Base-by-base conservation (phyloP, 30 jellyfish, hydroid and myxozoan genomes). In the Aurelia coerulea region DNA sequence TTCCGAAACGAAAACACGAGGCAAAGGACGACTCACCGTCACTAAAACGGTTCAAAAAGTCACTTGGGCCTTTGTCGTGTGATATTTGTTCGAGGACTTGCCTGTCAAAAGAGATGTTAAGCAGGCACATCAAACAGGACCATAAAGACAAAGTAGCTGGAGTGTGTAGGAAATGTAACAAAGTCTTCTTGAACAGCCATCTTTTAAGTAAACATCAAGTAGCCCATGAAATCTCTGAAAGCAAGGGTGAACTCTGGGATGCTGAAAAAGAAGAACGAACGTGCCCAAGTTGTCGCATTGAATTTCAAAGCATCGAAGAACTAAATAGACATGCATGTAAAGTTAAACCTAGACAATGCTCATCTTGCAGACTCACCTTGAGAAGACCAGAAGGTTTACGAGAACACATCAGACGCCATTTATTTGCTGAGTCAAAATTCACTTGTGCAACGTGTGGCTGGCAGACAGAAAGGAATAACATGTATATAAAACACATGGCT, bases 221-320 rank as follows among this genome's bases (percentile, higher is more conserved):
- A 14, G 32, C 9, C 68, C 85, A 74, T 17, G 50, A 29, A n/a
- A 16, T 34, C 5, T 19, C 71, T 5, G 54, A 49, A 52, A 16
- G 19, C 14, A 17, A 35, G 5, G 72, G 73, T 33, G 72, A 50
- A 69, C 72, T n/a, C 3, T 49, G 51, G 72, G 85, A 74, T 49
- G 53, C 72, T 49, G 85, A 46, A 0, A 74, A 74, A 31, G 85
- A 74, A 46, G 68, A 51, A 16, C 29, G 71, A 6, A 74, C 85
- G 17, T 74, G 85, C 54, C 54, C 56, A 6, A 74, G 85, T 49
- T 74, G 85, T 53, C 49, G 85, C 18, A 49, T 17, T 49, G 85
- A 74, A 32, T 74, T 74, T 32, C 33, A 39, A 14, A 23, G 13
- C 56, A 16, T 11, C 10, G 85, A 74, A 52, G 85, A 74, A 15